Conservation (phyloP, 2,113 vertebrate genomes). For the Bettongia penicillata region DNA sequence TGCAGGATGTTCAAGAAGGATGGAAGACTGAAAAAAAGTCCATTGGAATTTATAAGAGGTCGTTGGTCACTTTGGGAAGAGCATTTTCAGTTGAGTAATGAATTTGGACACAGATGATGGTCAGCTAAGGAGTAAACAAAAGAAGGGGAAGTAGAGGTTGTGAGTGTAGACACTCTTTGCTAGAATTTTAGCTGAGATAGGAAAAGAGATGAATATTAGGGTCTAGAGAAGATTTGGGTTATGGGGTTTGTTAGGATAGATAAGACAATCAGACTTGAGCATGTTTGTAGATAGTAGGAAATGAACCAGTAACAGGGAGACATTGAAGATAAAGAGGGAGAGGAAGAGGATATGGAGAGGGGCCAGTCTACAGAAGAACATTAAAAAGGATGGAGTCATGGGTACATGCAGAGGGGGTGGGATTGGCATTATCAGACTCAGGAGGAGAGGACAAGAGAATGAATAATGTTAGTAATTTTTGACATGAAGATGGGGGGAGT, state of each 20-base stretch:
- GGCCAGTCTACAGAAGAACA: not conserved
- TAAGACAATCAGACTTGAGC: not conserved
- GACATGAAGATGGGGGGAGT: not conserved
- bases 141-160: too few relatives aligned
- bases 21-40: too few relatives aligned
- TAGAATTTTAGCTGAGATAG: too few relatives aligned
- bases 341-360: not conserved
- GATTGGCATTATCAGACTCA: not conserved
- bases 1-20: too few relatives aligned
- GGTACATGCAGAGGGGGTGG: not conserved
- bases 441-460: not conserved
- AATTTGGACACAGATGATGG: too few relatives aligned
- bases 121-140: too few relatives aligned
- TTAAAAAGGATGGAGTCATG: not conserved
- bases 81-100: too few relatives aligned
- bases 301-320: not conserved
- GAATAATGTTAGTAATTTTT: not conserved
- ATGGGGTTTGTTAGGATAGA: not conserved
- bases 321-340: not conserved
- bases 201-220: too few relatives aligned
- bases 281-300: not conserved
- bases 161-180: too few relatives aligned
- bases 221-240: too few relatives aligned
- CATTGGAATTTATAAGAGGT: too few relatives aligned
- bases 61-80: too few relatives aligned